Evolutionary conservation across 2,888 invertebrate species (phyloP).

Genomic region (Alentia gelatinosa): DNA sequence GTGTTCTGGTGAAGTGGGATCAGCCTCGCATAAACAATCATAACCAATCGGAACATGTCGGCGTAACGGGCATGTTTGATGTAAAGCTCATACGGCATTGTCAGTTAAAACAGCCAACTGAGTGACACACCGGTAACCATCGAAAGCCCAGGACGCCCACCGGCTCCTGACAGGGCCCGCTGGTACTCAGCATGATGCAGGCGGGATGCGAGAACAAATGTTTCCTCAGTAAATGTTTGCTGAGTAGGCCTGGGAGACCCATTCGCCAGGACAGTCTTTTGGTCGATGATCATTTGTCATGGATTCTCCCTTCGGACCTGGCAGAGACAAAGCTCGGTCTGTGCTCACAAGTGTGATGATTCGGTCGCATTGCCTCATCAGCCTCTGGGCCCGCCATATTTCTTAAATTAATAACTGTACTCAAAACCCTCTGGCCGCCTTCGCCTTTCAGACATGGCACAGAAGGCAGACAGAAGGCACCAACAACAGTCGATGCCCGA

Average conservation of each 20-base stretch:
- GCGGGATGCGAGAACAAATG: slow-evolving; percentile 45
- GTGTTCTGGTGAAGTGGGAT: not conserved
- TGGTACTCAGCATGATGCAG: not conserved
- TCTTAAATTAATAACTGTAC: slow-evolving; percentile 42
- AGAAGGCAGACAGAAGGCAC: not conserved
- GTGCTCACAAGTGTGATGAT: slow-evolving; percentile 15
- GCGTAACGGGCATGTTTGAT: not conserved
- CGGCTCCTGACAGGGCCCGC: not conserved
- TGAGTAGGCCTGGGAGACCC: slow-evolving; percentile 39
- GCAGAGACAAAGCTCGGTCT: not conserved
- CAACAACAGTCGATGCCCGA: not conserved
- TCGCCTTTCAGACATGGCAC: not conserved
- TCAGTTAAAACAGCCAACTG: not conserved
- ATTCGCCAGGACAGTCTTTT: slow-evolving; percentile 18
- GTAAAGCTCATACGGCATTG: not conserved
- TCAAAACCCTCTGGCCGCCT: not conserved
- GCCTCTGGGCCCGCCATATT: not conserved
- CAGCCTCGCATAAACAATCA: not conserved
- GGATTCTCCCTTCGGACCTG: slow-evolving; percentile 9
- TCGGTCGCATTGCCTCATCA: not conserved
- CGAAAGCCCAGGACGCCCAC: not conserved
- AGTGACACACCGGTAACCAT: not conserved
- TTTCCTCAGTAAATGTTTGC: slow-evolving; percentile 48
- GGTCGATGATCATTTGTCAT: slow-evolving; percentile 33
- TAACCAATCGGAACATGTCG: not conserved